phyloP scores from a whole-genome alignment of 2,797 vertebrate species.

The Coregonus suidteri region DNA sequence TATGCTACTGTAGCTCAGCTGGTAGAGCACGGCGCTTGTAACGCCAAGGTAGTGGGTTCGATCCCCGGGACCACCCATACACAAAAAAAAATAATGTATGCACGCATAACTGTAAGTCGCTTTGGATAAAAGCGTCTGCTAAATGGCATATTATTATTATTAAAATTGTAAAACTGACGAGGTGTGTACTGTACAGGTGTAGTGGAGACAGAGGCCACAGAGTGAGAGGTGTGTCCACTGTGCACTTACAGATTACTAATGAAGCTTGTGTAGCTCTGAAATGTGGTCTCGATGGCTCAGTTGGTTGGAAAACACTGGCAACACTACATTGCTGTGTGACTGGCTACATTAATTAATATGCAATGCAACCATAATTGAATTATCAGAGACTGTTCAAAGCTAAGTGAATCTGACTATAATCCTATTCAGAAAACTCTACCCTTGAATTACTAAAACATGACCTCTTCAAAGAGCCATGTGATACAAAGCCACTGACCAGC shows the following conservation, averaged over 20 bases:
- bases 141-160: too few species aligned
- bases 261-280: neutral
- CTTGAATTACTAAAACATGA: slow-evolving; percentile 7
- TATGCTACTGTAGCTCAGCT: neutral
- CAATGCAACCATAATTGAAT: neutral
- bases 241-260: neutral
- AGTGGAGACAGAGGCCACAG: neutral
- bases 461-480: neutral
- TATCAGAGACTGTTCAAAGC: neutral
- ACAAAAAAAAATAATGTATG: too few species aligned
- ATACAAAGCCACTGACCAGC: neutral
- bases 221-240: neutral
- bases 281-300: neutral
- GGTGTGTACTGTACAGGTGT: neutral
- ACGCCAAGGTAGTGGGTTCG: too few species aligned
- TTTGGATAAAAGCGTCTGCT: too few species aligned
- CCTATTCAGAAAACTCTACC: neutral
- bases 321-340: neutral
- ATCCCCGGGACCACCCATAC: too few species aligned
- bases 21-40: too few species aligned
- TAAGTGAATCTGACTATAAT: neutral
- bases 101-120: too few species aligned
- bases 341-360: neutral
- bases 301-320: neutral
- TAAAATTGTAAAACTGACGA: neutral